phyloP scores from a whole-genome alignment of 2,113 vertebrate genomes.

The Bucco capensis region DNA sequence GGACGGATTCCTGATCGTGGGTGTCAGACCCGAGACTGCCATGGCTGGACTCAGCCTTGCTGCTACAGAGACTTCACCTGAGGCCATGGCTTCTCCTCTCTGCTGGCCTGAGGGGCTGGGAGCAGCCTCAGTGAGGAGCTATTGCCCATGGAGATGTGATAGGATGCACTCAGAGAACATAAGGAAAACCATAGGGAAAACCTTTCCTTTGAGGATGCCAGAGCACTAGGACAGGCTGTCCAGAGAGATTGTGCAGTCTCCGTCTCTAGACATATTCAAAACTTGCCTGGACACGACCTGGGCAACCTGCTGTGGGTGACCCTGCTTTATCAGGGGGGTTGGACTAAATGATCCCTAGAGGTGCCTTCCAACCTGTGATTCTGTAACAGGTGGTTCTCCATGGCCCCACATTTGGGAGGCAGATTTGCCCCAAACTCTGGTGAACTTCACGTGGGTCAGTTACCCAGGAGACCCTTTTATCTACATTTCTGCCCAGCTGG shows the following conservation, averaged over 20 bases:
- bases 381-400: not conserved
- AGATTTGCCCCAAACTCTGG: not conserved
- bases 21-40: not conserved
- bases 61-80: not conserved
- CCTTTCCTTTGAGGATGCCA: not conserved
- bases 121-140: not conserved
- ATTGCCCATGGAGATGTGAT: fast-evolving
- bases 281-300: not conserved
- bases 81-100: not conserved
- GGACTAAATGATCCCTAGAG: not conserved
- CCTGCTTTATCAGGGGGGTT: not conserved
- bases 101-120: fast-evolving
- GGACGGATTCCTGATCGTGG: not conserved
- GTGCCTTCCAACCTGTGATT: not conserved
- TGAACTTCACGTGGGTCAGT: not conserved
- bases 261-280: not conserved
- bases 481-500: not conserved
- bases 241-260: not conserved
- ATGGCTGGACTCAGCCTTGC: not conserved
- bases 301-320: not conserved
- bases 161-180: not conserved
- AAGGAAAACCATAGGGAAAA: not conserved
- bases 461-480: not conserved
- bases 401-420: not conserved
- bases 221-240: not conserved